These are phyloP conservation scores for Sisyra terminalis DNA, from an alignment of 2,888 invertebrate genomes.

Conservation along the genomic window DNA sequence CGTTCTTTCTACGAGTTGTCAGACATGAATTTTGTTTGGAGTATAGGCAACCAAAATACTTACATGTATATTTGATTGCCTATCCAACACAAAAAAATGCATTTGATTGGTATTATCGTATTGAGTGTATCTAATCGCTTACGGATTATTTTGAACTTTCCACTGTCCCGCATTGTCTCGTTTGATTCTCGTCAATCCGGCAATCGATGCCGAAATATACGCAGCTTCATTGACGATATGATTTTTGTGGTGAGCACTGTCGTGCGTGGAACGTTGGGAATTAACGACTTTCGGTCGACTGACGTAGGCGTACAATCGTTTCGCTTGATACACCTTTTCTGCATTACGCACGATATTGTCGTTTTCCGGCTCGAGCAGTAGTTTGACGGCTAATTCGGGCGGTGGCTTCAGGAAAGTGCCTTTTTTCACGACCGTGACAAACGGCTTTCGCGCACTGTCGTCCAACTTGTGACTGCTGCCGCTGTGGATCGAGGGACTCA, in stretches of 20 bases:
- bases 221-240: constrained; percentile 18
- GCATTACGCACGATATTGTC: constrained; percentile 16
- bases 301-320: constrained; percentile 44
- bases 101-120: no score
- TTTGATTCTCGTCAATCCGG: constrained; percentile 12
- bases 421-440: constrained; percentile 65
- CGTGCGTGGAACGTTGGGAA: neutral
- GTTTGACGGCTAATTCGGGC: constrained; percentile 46
- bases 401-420: constrained; percentile 68
- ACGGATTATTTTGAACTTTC: constrained; percentile 4
- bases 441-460: constrained; percentile 30
- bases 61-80: no score
- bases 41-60: no score
- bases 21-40: no score
- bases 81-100: no score
- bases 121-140: no score
- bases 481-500: neutral
- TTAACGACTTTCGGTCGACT: constrained; percentile 42
- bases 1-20: no score
- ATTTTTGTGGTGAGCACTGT: neutral
- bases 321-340: constrained; percentile 21
- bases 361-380: constrained; percentile 33
- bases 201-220: constrained; percentile 18
- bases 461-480: neutral
- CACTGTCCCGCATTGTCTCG: constrained; percentile 4